These are phyloP conservation scores for Hirtodrosophila histrioides DNA, from an alignment of 2,888 invertebrate species.

Conservation along the genomic window DNA sequence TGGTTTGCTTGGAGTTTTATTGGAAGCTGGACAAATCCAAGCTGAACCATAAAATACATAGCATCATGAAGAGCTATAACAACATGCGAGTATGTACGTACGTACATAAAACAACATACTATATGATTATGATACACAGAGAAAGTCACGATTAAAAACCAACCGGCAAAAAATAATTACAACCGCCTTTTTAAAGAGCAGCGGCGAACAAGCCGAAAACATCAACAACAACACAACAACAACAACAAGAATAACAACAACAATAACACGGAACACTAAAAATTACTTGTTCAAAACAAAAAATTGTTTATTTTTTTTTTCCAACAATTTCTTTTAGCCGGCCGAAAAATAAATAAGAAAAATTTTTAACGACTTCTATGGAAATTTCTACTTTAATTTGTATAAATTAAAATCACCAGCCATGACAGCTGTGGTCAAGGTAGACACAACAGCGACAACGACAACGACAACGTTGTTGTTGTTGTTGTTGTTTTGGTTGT, in stretches of 20 bases:
- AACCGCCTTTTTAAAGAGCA: constrained; percentile 28
- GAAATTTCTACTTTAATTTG: constrained; percentile 59
- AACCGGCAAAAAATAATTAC: constrained; percentile 62
- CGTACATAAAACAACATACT: constrained; percentile 21
- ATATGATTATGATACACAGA: constrained; percentile 53
- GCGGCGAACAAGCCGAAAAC: constrained; percentile 12
- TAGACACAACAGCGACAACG: constrained; percentile 13
- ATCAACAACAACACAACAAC: neutral
- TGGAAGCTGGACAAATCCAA: constrained; percentile 50
- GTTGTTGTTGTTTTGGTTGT: constrained; percentile 3
- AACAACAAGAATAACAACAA: constrained; percentile 12
- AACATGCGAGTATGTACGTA: neutral
- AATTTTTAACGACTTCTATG: constrained; percentile 59
- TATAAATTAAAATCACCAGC: constrained; percentile 61
- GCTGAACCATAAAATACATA: constrained; percentile 14
- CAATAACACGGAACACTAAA: constrained; percentile 11
- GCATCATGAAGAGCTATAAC: constrained; percentile 3
- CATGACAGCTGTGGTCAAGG: constrained; percentile 55
- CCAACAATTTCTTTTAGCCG: constrained; percentile 35
- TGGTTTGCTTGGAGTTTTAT: constrained; percentile 25
- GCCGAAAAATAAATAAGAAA: constrained; percentile 4
- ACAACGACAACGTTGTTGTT: constrained; percentile 10
- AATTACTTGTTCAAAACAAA: neutral
- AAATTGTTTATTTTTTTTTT: constrained; percentile 3
- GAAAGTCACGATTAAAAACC: constrained; percentile 55